Conservation (phyloP, 2,113 vertebrate species). For the Echinops telfairi region DNA sequence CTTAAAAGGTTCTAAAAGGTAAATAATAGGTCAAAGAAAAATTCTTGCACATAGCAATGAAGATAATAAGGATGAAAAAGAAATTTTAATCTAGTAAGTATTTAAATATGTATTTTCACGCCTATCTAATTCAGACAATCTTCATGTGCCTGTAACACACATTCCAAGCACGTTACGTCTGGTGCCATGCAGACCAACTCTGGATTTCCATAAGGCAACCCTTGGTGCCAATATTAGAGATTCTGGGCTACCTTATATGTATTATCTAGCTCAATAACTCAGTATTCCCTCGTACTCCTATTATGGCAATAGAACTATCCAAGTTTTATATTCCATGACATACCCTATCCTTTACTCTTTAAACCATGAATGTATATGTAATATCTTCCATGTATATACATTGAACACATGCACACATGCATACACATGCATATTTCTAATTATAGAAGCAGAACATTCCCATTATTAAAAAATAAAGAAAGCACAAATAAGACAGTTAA, state of each 20-base stretch:
- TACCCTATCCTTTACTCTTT: conserved; percentile 17
- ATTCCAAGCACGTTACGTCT: conserved; percentile 6
- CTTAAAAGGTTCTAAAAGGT: conserved; percentile 24
- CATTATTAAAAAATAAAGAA: conserved; percentile 42
- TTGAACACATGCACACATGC: neutral
- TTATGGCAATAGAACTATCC: neutral
- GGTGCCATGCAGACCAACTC: neutral
- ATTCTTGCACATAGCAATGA: conserved; percentile 35
- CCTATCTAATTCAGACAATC: conserved; percentile 15
- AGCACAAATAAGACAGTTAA: conserved; percentile 38
- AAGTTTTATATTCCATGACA: conserved; percentile 7
- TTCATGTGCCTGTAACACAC: neutral
- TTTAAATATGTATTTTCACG: neutral
- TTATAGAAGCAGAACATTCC: conserved; percentile 6
- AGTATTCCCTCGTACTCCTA: neutral
- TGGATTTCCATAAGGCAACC: neutral
- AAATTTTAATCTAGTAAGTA: neutral
- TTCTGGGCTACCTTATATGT: neutral
- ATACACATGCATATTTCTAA: neutral
- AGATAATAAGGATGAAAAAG: conserved; percentile 13
- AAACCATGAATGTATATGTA: conserved; percentile 29
- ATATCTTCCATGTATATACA: neutral
- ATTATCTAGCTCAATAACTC: neutral
- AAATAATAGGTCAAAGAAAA: conserved; percentile 64
- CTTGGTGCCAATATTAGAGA: neutral